Conservation (phyloP, 2,113 vertebrate species). For the Saimiri boliviensis region DNA sequence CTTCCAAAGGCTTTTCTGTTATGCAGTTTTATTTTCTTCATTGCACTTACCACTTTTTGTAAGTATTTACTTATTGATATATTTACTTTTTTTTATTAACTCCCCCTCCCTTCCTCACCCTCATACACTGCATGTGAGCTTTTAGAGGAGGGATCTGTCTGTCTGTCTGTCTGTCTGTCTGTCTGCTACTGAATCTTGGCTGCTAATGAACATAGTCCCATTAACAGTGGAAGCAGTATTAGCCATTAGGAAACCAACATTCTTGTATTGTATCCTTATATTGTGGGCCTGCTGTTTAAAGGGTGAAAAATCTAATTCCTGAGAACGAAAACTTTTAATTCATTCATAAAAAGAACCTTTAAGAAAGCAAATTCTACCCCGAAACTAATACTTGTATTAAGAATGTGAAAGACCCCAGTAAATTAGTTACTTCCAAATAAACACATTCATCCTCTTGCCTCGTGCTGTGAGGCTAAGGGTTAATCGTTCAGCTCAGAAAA, state of each 20-base stretch:
- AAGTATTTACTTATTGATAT: slow-evolving; percentile 26
- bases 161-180: background rate
- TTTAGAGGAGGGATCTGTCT: background rate
- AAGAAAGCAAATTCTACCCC: background rate
- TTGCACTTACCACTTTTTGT: background rate
- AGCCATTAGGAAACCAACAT: background rate
- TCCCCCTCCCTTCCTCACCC: background rate
- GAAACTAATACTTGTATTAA: background rate
- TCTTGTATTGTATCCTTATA: background rate
- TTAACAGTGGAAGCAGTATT: background rate
- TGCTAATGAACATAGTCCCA: background rate
- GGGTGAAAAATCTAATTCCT: background rate
- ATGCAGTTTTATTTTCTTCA: background rate
- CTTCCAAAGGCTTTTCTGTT: background rate
- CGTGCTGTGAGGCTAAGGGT: background rate
- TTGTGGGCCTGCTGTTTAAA: background rate
- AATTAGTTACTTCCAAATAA: slow-evolving; percentile 48
- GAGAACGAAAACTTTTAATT: slow-evolving; percentile 9
- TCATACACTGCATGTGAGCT: background rate
- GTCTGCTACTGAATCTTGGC: background rate
- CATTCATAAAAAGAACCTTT: background rate
- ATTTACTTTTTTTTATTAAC: slow-evolving; percentile 39
- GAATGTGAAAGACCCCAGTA: background rate
- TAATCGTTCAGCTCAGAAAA: background rate
- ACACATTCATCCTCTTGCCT: background rate